Evolutionary conservation across 1,140 invertebrate genomes (phyloP), one percentile per base, ranked within the genome.

Genomic region (Drosophila oshimai): DNA sequence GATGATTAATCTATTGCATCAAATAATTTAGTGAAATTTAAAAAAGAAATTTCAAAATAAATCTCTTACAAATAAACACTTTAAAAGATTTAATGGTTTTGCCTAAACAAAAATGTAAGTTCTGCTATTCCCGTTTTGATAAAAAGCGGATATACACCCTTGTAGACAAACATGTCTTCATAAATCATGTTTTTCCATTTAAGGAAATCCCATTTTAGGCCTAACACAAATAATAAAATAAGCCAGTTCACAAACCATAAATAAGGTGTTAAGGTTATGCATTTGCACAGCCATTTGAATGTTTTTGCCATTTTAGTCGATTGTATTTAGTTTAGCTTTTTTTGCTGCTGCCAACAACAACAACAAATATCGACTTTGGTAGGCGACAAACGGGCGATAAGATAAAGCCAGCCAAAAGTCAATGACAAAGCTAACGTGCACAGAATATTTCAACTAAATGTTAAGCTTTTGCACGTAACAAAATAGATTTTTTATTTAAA

Each of bases 351-450:
- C 18, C 41, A 64, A 31, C 54, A 64, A 41, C 28, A 51, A 57
- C n/a, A n/a, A n/a, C n/a, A n/a, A 26, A 3, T 7, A 13, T 33
- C 22, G 45, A 57, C 20, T 39, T 41, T 28, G 54, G 24, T 9
- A n/a, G 29, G 33, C 29, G 54, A 61, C 60, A 44, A 51, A 50
- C 58, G 12, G 31, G 4, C 51, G 74, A 76, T 76, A 65, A 76
- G 74, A 76, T 76, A 76, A 71, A 76, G 73, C 29, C 33, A 22
- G 9, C 42, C 34, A 61, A 61, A 71, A 71, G 28, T 54, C 69
- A 18, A 62, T 37, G 51, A 45, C 6, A 47, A 58, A 28, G 36
- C 17, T 24, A 62, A 33, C 6, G 10, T 28, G 34, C 17, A 22
- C 6, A 26, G 29, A 26, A 26, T 18, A 45, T 29, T 46, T 29